A percentile compares a stretch with the other conserved stretches of the same genome.
phyloP scores from a whole-genome alignment of 92 coral and sea anemone species.

The Desmophyllum pertusum region DNA sequence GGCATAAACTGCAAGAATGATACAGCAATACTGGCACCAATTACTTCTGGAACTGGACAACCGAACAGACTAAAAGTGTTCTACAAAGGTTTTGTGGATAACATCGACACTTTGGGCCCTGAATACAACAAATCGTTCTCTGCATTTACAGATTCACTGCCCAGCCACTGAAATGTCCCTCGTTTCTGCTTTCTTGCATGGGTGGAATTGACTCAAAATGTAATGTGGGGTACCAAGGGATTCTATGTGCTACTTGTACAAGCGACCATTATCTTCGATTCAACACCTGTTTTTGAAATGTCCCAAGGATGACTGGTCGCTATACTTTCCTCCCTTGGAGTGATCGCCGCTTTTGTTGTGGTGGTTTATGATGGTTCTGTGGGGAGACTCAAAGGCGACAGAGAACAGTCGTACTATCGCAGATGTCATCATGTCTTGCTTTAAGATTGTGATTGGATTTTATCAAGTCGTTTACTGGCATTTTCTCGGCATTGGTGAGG shows the following conservation, averaged over 20 bases:
- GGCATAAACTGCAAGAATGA: constrained; percentile 38
- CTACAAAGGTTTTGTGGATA: constrained; percentile 26
- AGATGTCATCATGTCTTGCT: too few relatives aligned
- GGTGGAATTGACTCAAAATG: constrained; percentile 49
- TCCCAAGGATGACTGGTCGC: constrained; percentile 26
- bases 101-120: constrained; percentile 3
- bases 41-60: constrained; percentile 48
- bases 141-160: constrained; percentile 25
- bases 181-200: constrained; percentile 20
- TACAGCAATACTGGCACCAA: constrained; percentile 32
- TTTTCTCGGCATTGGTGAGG: constrained; percentile 36
- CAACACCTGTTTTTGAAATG: constrained; percentile 39
- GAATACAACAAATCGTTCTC: constrained; percentile 12
- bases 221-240: constrained; percentile 31
- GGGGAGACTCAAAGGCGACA: constrained; percentile 40
- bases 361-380: constrained; percentile 22
- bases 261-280: constrained; percentile 32
- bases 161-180: constrained; percentile 43
- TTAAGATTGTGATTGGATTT: too few relatives aligned
- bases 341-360: constrained; percentile 25
- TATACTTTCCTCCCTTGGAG: constrained; percentile 19
- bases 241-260: constrained; percentile 35
- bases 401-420: too few relatives aligned
- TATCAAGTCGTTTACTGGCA: constrained; percentile 4
- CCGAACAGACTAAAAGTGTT: not conserved